Evolutionary conservation across 2,888 invertebrate species (phyloP).

Genomic region (Pheosia gnoma): DNA sequence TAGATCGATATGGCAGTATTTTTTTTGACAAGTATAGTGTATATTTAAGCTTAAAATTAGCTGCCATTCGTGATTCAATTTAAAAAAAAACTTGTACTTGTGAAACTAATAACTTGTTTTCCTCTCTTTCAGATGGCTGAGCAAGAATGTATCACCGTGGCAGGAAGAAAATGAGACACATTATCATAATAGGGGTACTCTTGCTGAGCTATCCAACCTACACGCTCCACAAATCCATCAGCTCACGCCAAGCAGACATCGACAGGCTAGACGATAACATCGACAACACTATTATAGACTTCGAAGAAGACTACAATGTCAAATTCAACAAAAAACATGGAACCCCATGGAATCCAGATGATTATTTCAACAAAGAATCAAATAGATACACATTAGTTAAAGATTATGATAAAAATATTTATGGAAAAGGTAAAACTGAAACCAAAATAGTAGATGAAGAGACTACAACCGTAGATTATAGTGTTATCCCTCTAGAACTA

Average conservation of each 20-base stretch:
- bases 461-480: conserved; percentile 60
- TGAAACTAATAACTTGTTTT: too few relatives aligned
- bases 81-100: too few relatives aligned
- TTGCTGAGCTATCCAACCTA: conserved; percentile 45
- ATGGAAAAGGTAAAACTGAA: conserved; percentile 30
- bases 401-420: conserved; percentile 37
- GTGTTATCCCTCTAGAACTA: conserved; percentile 74
- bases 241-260: conserved; percentile 37
- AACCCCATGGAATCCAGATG: conserved; percentile 57
- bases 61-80: too few relatives aligned
- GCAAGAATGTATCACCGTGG: conserved; percentile 64
- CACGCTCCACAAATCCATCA: conserved; percentile 52
- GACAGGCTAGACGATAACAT: conserved; percentile 50
- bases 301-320: conserved; percentile 68
- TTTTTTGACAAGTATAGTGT: too few relatives aligned
- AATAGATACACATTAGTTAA: conserved; percentile 67
- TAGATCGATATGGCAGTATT: too few relatives aligned
- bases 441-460: conserved; percentile 42
- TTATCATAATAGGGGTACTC: conserved; percentile 60
- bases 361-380: conserved; percentile 61
- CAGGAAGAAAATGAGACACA: conserved; percentile 66
- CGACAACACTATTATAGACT: conserved; percentile 74
- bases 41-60: too few relatives aligned
- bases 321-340: conserved; percentile 69
- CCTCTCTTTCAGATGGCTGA: conserved; percentile 66